Evolutionary conservation across 2,797 vertebrate species (phyloP).

Genomic region (Myiotriccus ornatus): DNA sequence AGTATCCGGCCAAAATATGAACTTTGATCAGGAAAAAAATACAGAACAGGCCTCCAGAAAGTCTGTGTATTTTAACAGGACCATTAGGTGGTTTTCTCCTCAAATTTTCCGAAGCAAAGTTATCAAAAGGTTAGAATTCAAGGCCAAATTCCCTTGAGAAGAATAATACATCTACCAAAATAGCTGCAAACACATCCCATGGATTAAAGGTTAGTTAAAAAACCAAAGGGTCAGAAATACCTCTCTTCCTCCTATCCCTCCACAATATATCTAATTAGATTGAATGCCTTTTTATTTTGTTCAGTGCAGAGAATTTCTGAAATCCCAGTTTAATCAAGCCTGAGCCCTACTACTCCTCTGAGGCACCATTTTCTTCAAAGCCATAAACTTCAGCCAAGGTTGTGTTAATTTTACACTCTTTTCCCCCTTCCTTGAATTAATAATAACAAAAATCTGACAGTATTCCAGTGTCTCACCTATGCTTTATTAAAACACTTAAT

Average conservation of each 20-base stretch:
- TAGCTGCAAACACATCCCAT: background rate
- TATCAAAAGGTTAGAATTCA: background rate
- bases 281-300: conserved; percentile 51
- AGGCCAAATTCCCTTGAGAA: background rate
- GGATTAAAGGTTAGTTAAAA: conserved; percentile 26
- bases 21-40: background rate
- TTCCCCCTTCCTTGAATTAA: background rate
- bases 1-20: background rate
- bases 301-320: conserved; percentile 49
- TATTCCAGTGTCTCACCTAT: background rate
- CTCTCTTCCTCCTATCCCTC: background rate
- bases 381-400: conserved; percentile 41
- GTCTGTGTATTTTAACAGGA: background rate
- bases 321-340: conserved; percentile 75
- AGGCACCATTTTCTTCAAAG: conserved; percentile 40
- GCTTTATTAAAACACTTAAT: conserved; percentile 16
- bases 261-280: conserved; percentile 62
- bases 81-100: background rate
- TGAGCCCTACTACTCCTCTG: conserved; percentile 34
- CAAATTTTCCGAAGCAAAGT: background rate
- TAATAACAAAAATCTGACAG: background rate
- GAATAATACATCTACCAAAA: background rate
- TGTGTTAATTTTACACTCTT: conserved; percentile 1
- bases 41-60: background rate
- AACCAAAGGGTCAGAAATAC: background rate